Evolutionary conservation across 2,888 invertebrate species (phyloP).

Genomic region (Geophilus truncorum): DNA sequence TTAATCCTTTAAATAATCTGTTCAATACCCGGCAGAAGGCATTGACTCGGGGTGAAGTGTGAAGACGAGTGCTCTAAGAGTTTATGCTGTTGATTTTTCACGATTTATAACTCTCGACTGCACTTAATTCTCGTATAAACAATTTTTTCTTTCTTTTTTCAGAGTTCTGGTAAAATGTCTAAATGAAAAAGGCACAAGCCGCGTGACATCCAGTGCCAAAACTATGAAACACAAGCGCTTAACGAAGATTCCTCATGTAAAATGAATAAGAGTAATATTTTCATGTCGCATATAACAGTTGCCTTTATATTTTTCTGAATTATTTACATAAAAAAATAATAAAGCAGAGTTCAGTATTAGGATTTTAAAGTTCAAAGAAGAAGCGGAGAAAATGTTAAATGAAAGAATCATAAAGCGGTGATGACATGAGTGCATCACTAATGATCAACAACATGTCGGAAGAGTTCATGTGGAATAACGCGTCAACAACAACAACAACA

Average conservation of each 20-base stretch:
- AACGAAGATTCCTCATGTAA: neutral
- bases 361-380: too few relatives aligned
- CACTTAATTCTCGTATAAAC: neutral
- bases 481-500: neutral
- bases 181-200: neutral
- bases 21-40: neutral
- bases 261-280: neutral
- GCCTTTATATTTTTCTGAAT: conserved; percentile 15
- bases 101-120: too few relatives aligned
- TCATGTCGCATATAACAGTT: neutral
- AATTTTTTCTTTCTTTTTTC: neutral
- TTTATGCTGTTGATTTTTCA: too few relatives aligned
- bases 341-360: neutral
- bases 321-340: neutral
- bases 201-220: conserved; percentile 4
- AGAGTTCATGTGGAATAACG: neutral
- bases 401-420: neutral
- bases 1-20: neutral
- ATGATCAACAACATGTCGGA: neutral
- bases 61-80: too few relatives aligned
- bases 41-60: neutral
- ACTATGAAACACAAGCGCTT: neutral
- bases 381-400: neutral
- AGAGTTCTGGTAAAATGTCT: neutral
- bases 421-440: neutral